phyloP scores from a whole-genome alignment of 1,140 invertebrate species.

The Drosophila parabipectinata region DNA sequence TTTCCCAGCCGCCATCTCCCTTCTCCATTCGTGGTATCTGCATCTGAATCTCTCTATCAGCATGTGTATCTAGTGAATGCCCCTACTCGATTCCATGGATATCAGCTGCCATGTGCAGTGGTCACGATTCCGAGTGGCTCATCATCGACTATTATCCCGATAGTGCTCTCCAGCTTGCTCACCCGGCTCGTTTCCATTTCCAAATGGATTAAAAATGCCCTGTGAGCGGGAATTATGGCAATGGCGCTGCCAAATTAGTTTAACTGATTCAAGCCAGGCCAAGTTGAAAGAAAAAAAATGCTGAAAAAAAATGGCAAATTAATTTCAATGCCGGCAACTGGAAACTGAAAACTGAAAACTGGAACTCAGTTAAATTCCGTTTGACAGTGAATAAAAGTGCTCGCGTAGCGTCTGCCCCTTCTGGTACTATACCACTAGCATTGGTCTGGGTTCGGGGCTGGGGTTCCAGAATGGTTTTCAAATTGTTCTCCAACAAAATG shows the following conservation, averaged over 20 bases:
- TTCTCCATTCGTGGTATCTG: background rate
- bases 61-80: slow-evolving; percentile 14
- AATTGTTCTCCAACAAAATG: slow-evolving; percentile 48
- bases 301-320: slow-evolving; percentile 53
- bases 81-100: background rate
- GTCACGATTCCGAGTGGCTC: slow-evolving; percentile 32
- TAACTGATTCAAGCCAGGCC: slow-evolving; percentile 37
- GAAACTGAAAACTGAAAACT: slow-evolving; percentile 2
- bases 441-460: background rate
- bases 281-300: background rate
- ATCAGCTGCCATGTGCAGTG: slow-evolving; percentile 7
- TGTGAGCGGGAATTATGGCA: slow-evolving; percentile 27
- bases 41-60: slow-evolving; percentile 18
- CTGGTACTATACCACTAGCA: no score
- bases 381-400: slow-evolving; percentile 79
- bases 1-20: background rate
- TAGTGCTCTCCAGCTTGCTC: background rate
- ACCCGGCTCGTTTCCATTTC: background rate
- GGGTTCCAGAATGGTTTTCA: background rate
- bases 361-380: slow-evolving; percentile 66
- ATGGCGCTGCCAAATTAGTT: slow-evolving; percentile 64
- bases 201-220: slow-evolving; percentile 62
- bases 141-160: slow-evolving; percentile 17
- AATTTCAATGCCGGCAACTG: slow-evolving; percentile 60
- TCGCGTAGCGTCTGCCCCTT: slow-evolving; percentile 59